Base-by-base conservation (phyloP, 2,797 vertebrate species). In the Cryptoblepharus egeriae region DNA sequence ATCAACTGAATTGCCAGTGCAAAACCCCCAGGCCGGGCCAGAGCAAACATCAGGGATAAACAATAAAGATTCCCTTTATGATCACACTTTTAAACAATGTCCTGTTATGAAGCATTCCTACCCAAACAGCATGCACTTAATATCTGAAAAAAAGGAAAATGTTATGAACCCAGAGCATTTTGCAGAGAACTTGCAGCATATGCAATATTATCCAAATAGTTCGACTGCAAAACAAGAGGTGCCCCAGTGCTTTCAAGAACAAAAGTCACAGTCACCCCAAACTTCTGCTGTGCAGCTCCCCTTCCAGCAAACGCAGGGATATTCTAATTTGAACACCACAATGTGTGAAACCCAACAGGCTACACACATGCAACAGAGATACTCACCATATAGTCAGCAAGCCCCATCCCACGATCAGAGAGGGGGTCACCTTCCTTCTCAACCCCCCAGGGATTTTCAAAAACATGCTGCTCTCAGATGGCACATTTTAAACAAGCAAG, bases 401-500 rank as follows among this genome's bases (percentile, higher is more conserved):
- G 77, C 80, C 75, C 79, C 83, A 77, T 88, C 91, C 26, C 85
- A 90, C 1, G 92, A 94, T 16, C 94, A 93, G 90, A 91, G 91
- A 86, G 75, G 88, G 28, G 87, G 89, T 77, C 89, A 92, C 58
- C 26, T 81, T 45, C 94, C 94, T 83, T 79, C 88, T 15, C 94
- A 94, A 65, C 92, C 87, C 89, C 94, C 95, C 42, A 96, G 93
- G 88, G 97, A 99, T 89, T 88, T 96, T 87, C 97, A 97, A 85
- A 98, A 94, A 83, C 97, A 98, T 11, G 97, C 98, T 86, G 98
- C 97, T 75, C 94, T 99, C 39, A 94, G 97, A 90, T 97, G 97
- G 96, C 97, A 97, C 82, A 95, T 98, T 85, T 93, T 99, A 86
- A 97, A 98, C 89, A 98, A 95, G 85, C 97, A 97, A 89, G 98